These are phyloP conservation scores for Brachionus plicatilis DNA, from an alignment of 1,140 invertebrate genomes.

Conservation along the genomic window DNA sequence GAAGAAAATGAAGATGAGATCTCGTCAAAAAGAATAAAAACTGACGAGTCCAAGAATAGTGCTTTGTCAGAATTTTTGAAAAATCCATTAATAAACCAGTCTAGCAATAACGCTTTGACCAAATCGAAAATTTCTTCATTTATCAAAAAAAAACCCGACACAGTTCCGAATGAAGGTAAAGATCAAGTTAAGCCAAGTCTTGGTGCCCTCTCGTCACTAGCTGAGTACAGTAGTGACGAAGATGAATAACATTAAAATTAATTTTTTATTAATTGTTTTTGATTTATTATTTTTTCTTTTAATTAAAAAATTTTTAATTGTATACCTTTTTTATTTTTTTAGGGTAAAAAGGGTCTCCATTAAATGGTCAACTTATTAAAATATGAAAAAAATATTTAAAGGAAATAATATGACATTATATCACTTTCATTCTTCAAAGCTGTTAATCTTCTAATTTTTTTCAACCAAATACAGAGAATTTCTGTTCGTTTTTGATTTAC, in stretches of 20 bases:
- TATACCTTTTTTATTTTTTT: too few relatives aligned
- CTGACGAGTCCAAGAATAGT: background rate
- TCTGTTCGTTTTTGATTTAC: too few relatives aligned
- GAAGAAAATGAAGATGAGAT: background rate
- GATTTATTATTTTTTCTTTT: too few relatives aligned
- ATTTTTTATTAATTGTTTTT: too few relatives aligned
- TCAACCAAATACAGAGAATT: too few relatives aligned
- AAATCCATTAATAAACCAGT: background rate
- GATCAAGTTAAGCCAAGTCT: background rate
- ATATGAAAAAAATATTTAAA: too few relatives aligned
- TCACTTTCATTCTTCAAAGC: too few relatives aligned
- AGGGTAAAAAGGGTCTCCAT: too few relatives aligned
- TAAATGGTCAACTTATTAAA: too few relatives aligned
- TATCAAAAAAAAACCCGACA: slow-evolving; percentile 7
- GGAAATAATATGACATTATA: too few relatives aligned
- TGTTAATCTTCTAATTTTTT: too few relatives aligned
- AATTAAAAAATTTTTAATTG: too few relatives aligned
- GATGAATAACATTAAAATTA: background rate
- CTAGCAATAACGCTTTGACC: background rate
- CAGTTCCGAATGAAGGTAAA: background rate
- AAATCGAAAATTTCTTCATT: slow-evolving; percentile 4
- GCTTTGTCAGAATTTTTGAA: background rate
- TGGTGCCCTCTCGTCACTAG: background rate
- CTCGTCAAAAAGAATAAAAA: background rate
- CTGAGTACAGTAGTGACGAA: slow-evolving; percentile 10